phyloP scores from a whole-genome alignment of 2,797 vertebrate genomes.

The Sternotherus odoratus region DNA sequence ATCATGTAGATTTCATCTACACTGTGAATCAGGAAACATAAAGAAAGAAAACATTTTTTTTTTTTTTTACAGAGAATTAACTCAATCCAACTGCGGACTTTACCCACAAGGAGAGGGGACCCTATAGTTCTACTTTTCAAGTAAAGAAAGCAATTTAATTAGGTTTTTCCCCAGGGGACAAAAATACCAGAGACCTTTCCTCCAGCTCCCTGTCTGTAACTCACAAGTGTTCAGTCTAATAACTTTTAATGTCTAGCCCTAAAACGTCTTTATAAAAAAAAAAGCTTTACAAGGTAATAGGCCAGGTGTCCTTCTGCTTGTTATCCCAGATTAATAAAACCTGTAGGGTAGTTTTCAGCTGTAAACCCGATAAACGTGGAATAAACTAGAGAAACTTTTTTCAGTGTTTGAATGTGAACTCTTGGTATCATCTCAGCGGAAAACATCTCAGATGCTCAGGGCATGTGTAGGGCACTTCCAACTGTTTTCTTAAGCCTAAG shows the following conservation, averaged over 20 bases:
- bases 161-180: constrained; percentile 55
- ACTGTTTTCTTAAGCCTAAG: not conserved
- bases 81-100: not conserved
- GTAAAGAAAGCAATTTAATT: constrained; percentile 61
- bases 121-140: constrained; percentile 57
- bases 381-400: constrained; percentile 4
- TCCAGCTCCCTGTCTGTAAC: constrained; percentile 81
- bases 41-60: not conserved
- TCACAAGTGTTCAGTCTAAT: constrained; percentile 81
- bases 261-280: constrained; percentile 84
- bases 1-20: not conserved
- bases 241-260: constrained; percentile 85
- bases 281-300: constrained; percentile 81
- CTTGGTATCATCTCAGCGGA: not conserved
- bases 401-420: not conserved
- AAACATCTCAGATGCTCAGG: not conserved
- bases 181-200: constrained; percentile 68
- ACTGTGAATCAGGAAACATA: not conserved
- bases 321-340: constrained; percentile 79
- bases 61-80: not conserved
- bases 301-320: constrained; percentile 82
- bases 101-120: not conserved
- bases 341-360: constrained; percentile 73
- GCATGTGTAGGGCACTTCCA: not conserved
- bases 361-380: constrained; percentile 18